Conservation (phyloP, 2,797 vertebrate genomes). For the Mustela erminea region DNA sequence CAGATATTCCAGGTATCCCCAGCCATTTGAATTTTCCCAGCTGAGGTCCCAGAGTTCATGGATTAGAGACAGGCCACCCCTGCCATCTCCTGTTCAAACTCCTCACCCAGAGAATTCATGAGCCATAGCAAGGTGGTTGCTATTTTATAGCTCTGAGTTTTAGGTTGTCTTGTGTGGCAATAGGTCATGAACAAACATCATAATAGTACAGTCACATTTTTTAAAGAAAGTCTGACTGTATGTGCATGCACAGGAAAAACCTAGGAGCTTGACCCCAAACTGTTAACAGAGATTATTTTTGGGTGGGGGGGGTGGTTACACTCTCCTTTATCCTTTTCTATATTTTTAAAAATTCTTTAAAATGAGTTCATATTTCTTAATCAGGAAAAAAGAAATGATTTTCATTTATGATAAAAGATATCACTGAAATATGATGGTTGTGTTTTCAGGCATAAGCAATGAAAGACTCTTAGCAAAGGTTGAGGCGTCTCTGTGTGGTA, state of each 20-base stretch:
- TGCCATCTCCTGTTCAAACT: too few species aligned
- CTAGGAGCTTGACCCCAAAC: background rate
- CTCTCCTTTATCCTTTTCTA: background rate
- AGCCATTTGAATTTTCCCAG: background rate
- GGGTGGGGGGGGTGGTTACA: fast-evolving
- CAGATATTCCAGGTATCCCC: background rate
- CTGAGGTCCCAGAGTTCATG: background rate
- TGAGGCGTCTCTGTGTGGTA: background rate
- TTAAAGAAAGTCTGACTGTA: background rate
- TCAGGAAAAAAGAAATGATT: background rate
- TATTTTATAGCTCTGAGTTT: background rate
- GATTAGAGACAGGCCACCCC: background rate
- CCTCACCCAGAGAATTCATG: background rate
- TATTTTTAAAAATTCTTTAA: background rate
- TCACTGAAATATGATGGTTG: background rate
- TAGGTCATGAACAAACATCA: background rate
- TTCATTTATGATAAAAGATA: background rate
- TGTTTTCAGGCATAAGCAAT: background rate
- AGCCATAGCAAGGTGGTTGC: background rate
- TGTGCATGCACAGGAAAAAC: background rate
- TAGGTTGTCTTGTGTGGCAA: background rate
- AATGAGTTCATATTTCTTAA: background rate
- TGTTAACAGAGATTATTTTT: background rate
- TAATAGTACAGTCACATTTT: background rate
- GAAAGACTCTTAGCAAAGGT: background rate